Percentiles rank a stretch among this genome's conserved stretches.
phyloP scores from a whole-genome alignment of 53 echinoderm and acorn worm genomes.

The Echinometra lucunter region DNA sequence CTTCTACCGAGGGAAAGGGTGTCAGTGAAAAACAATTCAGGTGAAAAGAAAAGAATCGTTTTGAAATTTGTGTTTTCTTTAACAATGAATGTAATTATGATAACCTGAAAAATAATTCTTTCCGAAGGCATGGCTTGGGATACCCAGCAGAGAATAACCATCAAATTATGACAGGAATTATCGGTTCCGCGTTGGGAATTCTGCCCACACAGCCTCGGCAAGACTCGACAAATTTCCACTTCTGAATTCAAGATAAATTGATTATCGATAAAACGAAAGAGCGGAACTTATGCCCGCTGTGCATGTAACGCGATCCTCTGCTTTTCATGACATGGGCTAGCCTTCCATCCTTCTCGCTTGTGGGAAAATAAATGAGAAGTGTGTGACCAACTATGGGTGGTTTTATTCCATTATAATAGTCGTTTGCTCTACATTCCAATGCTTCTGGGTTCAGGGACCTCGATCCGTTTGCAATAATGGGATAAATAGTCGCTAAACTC shows the following conservation, averaged over 20 bases:
- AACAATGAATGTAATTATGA: constrained; percentile 4
- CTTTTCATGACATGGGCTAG: background rate
- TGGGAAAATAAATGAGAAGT: background rate
- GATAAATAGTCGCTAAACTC: background rate
- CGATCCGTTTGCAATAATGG: constrained; percentile 1
- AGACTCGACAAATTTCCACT: constrained; percentile 44
- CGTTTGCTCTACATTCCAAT: constrained; percentile 43
- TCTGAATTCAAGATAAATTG: constrained; percentile 62
- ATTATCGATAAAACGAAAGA: constrained; percentile 43
- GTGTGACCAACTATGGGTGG: background rate
- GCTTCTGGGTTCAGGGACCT: constrained; percentile 15
- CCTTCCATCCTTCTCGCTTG: background rate
- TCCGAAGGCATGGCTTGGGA: constrained; percentile 10
- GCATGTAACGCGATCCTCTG: constrained; percentile 45
- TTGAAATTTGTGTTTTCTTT: background rate
- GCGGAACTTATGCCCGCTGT: constrained; percentile 31
- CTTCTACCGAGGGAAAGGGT: too few species aligned
- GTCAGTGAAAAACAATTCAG: background rate
- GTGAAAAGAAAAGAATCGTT: background rate
- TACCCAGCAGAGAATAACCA: constrained; percentile 6
- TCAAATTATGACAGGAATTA: constrained; percentile 42
- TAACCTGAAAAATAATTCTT: background rate
- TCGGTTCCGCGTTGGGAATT: constrained; percentile 18
- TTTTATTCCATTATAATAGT: constrained; percentile 1
- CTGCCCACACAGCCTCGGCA: too few species aligned